Conservation (phyloP, 2,113 vertebrate species). For the Aldabrachelys gigantea region DNA sequence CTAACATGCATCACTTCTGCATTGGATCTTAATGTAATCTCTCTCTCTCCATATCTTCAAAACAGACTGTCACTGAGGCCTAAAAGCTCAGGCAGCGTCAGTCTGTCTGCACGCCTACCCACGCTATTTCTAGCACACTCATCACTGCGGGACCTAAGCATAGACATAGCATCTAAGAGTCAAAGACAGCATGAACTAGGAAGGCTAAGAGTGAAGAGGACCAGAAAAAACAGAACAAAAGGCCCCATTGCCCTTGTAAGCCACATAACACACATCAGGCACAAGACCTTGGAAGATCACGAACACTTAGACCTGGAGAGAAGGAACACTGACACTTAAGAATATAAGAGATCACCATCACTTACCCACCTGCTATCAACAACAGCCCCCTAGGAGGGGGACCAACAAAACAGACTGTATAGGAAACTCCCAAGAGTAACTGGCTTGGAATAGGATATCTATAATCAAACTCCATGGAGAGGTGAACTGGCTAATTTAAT, state of each 20-base stretch:
- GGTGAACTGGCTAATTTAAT: slow-evolving; percentile 19
- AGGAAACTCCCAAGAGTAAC: background rate
- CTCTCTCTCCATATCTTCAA: accelerated
- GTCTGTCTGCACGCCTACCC: accelerated
- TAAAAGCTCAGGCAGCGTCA: accelerated
- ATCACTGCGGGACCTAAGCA: background rate
- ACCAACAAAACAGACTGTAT: background rate
- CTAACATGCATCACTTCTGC: background rate
- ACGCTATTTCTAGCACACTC: background rate
- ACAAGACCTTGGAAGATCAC: background rate
- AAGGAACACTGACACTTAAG: background rate
- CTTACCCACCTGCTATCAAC: background rate
- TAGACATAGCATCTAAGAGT: background rate
- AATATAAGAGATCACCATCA: background rate
- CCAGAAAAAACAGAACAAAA: background rate
- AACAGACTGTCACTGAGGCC: accelerated
- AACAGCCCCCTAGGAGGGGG: background rate
- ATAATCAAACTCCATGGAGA: background rate
- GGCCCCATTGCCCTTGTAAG: background rate
- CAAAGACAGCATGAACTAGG: background rate
- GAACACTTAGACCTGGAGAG: background rate
- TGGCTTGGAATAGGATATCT: background rate
- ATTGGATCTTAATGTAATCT: background rate
- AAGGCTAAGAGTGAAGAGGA: background rate
- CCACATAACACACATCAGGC: background rate